Percentiles rank a stretch among this genome's conserved stretches.
These are phyloP conservation scores for Bombus superbus DNA, from an alignment of 1,140 invertebrate species.

Conservation along the genomic window DNA sequence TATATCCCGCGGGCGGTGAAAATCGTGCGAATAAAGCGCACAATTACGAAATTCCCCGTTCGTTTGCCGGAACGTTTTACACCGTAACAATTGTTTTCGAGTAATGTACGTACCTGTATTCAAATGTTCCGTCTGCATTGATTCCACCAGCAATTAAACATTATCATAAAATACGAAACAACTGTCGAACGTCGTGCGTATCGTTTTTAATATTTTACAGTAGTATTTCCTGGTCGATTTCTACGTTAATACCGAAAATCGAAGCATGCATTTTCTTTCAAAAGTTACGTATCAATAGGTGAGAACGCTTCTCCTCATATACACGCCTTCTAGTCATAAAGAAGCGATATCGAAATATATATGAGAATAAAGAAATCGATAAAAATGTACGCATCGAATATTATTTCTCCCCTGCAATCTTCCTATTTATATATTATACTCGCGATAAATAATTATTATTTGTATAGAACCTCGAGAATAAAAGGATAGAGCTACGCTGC, in stretches of 20 bases:
- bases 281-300: too few species aligned
- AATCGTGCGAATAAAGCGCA: not conserved
- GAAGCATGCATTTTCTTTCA: too few species aligned
- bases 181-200: not conserved
- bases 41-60: slow-evolving; percentile 6
- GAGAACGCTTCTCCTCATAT: too few species aligned
- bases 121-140: not conserved
- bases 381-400: too few species aligned
- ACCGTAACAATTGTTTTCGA: not conserved
- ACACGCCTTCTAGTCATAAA: too few species aligned
- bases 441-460: too few species aligned
- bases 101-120: not conserved
- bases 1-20: not conserved
- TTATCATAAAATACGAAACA: not conserved
- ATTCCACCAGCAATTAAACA: not conserved
- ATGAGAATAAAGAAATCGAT: too few species aligned
- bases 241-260: not conserved
- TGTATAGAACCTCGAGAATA: too few species aligned
- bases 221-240: not conserved
- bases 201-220: not conserved
- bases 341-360: too few species aligned
- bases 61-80: not conserved
- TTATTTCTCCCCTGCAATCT: too few species aligned
- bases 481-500: too few species aligned
- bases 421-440: too few species aligned